Evolutionary conservation across 2,113 vertebrate genomes (phyloP).

Genomic region (Ramphastos sulfuratus): DNA sequence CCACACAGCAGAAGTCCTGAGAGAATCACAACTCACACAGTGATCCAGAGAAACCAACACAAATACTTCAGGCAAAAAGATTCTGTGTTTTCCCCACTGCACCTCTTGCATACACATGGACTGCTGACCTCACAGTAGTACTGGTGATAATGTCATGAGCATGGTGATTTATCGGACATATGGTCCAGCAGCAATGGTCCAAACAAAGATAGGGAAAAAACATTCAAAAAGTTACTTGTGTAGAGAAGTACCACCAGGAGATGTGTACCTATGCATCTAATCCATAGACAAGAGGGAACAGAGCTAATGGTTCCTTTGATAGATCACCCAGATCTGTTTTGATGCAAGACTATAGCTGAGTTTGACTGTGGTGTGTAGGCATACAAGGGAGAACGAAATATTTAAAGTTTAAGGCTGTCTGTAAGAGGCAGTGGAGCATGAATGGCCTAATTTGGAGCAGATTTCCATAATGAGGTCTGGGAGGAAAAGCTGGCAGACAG

Average conservation of each 20-base stretch:
- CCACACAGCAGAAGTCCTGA: neutral
- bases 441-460: neutral
- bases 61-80: neutral
- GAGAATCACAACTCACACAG: neutral
- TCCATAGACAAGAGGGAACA: neutral
- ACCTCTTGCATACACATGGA: neutral
- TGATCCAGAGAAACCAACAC: neutral
- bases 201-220: neutral
- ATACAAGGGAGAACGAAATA: neutral
- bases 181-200: neutral
- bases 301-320: neutral
- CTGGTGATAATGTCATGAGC: neutral
- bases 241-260: neutral
- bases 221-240: neutral
- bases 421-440: neutral
- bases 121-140: neutral
- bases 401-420: neutral
- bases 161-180: neutral
- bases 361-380: neutral
- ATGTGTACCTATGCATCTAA: fast-evolving
- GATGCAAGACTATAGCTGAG: neutral
- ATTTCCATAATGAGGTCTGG: neutral
- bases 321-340: neutral
- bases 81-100: neutral
- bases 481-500: neutral